Base-by-base conservation (phyloP, 2,113 vertebrate species). In the Grus americana region DNA sequence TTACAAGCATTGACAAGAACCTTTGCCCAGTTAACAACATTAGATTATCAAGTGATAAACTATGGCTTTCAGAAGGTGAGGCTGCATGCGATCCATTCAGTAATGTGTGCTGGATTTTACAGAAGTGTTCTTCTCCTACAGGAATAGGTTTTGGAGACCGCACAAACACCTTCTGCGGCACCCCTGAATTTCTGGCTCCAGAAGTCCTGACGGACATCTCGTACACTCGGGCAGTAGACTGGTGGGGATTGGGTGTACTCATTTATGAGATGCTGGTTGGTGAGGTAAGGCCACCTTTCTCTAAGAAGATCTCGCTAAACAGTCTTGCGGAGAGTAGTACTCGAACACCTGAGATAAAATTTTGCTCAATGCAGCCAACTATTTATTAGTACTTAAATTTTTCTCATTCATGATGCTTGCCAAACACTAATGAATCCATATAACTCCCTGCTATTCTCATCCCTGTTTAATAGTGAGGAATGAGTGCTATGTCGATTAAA, bases 241-340 rank as follows among this genome's bases (percentile, higher is more conserved):
- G 99, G 99, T 99, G 99, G 99, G 99, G 99, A 47, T 97, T 99
- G 94, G 99, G 99, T 0, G 99, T 99, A 54, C 99, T 99, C 71
- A 98, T 99, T 87, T 99, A 98, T 2, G 99, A 99, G 98, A 99
- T 99, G 99, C 98, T 99, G 22, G 99, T 99, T 80, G 99, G 99
- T 50, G 99, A 99, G 99, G 99, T 99, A 73, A 98, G 99, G n/a
- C 24, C 40, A 42, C 42, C 12, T 79, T 66, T 54, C 57, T 50
- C 30, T 74, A 32, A 40, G 36, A 52, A 17, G 8, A 23, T 74
- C 46, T 92, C 16, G 2, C 50, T 86, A 24, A 73, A 18, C 59
- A 65, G 36, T 8, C 44, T 32, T 81, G 38, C 40, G 38, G 22
- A 36, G 5, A 58, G 55, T 19, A 58, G 55, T 42, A 22, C 34